Evolutionary conservation across 2,113 vertebrate species (phyloP), one percentile per base, ranked within the genome.

Genomic region (Zosterops lateralis): DNA sequence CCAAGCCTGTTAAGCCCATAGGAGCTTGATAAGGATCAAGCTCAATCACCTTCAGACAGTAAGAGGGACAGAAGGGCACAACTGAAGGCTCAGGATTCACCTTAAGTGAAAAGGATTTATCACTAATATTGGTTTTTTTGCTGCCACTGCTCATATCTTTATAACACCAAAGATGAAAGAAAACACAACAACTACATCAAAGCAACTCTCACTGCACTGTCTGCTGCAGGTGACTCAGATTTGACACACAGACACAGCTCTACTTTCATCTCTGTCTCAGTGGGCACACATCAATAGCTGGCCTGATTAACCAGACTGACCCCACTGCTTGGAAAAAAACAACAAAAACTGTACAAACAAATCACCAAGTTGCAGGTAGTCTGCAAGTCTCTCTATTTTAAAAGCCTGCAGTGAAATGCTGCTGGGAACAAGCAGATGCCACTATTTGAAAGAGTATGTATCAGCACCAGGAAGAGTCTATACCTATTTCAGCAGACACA

Each of bases 21-120:
- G 80, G 24, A 88, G 67, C 32, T 92, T 88, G 75, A 88, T 82
- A 76, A 79, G 90, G 87, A 94, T 96, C 67, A 93, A 66, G 88
- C 56, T 90, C 67, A 77, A 64, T 77, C 72, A 71, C 29, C 34
- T 67, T 34, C 66, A 92, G 54, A 47, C 87, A 78, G 20, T 45
- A 62, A 72, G 15, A 74, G 24, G 18, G 56, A 58, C 29, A 91
- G n/a, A 16, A 90, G 17, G n/a, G 11, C 73, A 95, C 31, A 84
- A 64, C 56, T 92, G 56, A 87, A 91, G 61, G 44, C 56, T 74
- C 73, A 72, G 26, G 54, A 76, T 62, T 68, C 53, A 60, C 58
- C 13, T 78, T 24, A 58, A 74, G n/a, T 38, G 31, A 65, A 62
- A 80, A 67, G 8, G 26, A 84, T 56, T 89, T 38, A 91, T 66